Conservation (phyloP, 1,140 invertebrate species). For the Aricia agestis region DNA sequence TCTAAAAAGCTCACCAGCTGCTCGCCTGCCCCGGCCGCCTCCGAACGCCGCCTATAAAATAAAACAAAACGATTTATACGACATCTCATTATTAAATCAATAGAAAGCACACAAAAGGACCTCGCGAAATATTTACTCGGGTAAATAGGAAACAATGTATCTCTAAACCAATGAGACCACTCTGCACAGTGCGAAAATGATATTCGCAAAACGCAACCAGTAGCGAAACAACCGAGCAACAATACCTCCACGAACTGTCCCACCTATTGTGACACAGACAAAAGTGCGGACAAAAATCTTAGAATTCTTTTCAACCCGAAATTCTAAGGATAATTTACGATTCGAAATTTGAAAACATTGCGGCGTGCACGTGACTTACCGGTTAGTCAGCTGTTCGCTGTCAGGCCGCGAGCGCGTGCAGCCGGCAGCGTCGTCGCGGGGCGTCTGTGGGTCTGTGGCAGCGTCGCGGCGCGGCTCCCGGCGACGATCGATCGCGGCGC, state of each 20-base stretch:
- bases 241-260: conserved; percentile 49
- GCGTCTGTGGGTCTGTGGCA: conserved; percentile 67
- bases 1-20: conserved; percentile 59
- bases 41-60: conserved; percentile 70
- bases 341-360: conserved; percentile 23
- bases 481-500: conserved; percentile 67
- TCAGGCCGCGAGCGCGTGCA: conserved; percentile 64
- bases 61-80: conserved; percentile 71
- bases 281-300: conserved; percentile 59
- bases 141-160: conserved; percentile 51
- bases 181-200: conserved; percentile 65
- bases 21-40: conserved; percentile 36
- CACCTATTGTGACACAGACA: conserved; percentile 57
- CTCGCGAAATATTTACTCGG: conserved; percentile 36
- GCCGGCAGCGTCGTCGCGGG: conserved; percentile 61
- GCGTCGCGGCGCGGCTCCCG: conserved; percentile 60
- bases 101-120: conserved; percentile 43
- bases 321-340: conserved; percentile 50
- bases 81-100: conserved; percentile 52
- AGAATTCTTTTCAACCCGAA: conserved; percentile 44
- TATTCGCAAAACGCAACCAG: conserved; percentile 59
- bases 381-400: conserved; percentile 70
- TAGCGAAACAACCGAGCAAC: conserved; percentile 50
- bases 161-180: conserved; percentile 49
- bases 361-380: conserved; percentile 67